phyloP scores from a whole-genome alignment of 1,140 invertebrate species.

The Phortica variegata region DNA sequence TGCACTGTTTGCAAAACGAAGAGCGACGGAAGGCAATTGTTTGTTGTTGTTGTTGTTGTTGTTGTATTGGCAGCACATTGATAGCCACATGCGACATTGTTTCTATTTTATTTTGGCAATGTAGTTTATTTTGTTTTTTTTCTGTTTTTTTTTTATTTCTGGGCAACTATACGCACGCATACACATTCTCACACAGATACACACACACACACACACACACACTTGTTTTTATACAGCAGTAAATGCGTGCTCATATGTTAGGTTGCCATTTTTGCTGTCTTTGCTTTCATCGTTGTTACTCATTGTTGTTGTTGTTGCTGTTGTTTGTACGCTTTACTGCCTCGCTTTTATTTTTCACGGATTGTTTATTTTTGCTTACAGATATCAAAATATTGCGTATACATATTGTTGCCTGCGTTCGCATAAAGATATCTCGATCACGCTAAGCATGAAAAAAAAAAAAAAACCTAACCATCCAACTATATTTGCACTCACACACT shows the following conservation, averaged over 20 bases:
- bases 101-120: slow-evolving; percentile 18
- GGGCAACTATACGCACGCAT: too few species aligned
- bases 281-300: slow-evolving; percentile 12
- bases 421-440: slow-evolving; percentile 37
- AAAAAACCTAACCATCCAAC: slow-evolving; percentile 2
- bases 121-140: too few species aligned
- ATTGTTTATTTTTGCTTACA: slow-evolving; percentile 51
- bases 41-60: background rate
- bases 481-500: too few species aligned
- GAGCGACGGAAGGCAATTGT: background rate
- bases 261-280: too few species aligned
- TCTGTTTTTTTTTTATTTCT: too few species aligned
- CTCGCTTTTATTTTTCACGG: slow-evolving; percentile 40
- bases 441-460: slow-evolving; percentile 12
- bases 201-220: too few species aligned
- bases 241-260: too few species aligned
- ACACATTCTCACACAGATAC: too few species aligned
- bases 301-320: slow-evolving; percentile 26
- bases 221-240: slow-evolving; percentile 18
- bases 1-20: slow-evolving; percentile 25
- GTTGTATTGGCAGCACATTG: too few species aligned
- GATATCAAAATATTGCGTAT: slow-evolving; percentile 45
- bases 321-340: slow-evolving; percentile 18
- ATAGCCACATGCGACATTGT: background rate
- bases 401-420: slow-evolving; percentile 37